A percentile compares a stretch with the other conserved stretches of the same genome.
Conservation (phyloP, 1,140 invertebrate genomes). For the Drosophila ohnishii region DNA sequence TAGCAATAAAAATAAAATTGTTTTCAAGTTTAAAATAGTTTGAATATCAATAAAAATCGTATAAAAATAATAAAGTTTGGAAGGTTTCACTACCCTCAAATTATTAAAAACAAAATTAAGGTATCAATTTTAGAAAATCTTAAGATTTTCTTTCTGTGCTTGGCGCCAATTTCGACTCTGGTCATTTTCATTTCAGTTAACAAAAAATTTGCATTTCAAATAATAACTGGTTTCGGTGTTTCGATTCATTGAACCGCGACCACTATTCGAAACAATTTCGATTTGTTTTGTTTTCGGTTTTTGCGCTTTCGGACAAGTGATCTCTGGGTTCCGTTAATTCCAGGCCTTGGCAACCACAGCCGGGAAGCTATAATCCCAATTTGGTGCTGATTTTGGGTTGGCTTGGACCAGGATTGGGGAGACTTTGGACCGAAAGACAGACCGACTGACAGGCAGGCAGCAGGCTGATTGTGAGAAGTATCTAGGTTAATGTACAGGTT, state of each 20-base stretch:
- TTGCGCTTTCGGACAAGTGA: slow-evolving; percentile 23
- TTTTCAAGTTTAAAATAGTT: neutral
- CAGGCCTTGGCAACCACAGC: slow-evolving; percentile 17
- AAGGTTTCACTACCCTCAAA: too few relatives aligned
- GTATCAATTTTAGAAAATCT: too few relatives aligned
- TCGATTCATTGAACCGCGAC: slow-evolving; percentile 53
- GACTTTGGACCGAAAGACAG: slow-evolving; percentile 18
- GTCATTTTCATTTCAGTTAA: slow-evolving; percentile 55
- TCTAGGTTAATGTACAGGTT: slow-evolving; percentile 41
- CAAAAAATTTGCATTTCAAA: slow-evolving; percentile 57
- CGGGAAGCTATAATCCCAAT: slow-evolving; percentile 9
- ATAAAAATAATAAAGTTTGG: neutral
- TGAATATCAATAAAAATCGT: neutral
- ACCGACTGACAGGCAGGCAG: neutral
- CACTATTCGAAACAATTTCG: slow-evolving; percentile 42
- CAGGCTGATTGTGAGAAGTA: slow-evolving; percentile 14
- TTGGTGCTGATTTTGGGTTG: slow-evolving; percentile 15
- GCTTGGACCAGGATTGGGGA: neutral
- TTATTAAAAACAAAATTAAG: too few relatives aligned
- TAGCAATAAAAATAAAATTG: too few relatives aligned
- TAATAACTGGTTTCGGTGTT: slow-evolving; percentile 65
- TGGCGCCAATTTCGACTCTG: slow-evolving; percentile 21
- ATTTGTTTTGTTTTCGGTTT: slow-evolving; percentile 28
- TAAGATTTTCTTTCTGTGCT: neutral
- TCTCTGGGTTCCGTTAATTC: slow-evolving; percentile 22